A percentile compares a stretch with the other conserved stretches of the same genome.
These are phyloP conservation scores for Metridium senile DNA, from an alignment of 92 coral and sea anemone genomes.

Conservation along the genomic window DNA sequence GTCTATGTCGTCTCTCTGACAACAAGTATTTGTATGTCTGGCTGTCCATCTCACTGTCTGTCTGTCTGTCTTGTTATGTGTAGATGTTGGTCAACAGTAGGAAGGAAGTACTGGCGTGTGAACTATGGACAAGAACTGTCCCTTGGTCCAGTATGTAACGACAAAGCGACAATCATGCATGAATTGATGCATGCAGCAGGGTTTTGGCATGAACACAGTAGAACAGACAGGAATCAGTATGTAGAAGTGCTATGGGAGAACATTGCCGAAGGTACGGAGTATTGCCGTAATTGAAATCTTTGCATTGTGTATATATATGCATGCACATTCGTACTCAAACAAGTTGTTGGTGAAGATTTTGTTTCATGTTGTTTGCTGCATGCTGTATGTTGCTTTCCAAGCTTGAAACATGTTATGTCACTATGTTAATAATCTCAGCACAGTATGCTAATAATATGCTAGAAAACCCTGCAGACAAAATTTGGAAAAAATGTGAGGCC, in stretches of 20 bases:
- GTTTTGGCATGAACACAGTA: constrained; percentile 94
- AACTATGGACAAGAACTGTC: constrained; percentile 75
- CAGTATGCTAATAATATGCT: too few species aligned
- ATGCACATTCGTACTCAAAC: too few species aligned
- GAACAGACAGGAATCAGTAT: constrained; percentile 80
- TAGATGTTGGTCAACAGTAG: constrained; percentile 92
- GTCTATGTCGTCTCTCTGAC: not conserved
- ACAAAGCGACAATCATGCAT: constrained; percentile 75
- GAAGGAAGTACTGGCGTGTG: constrained; percentile 69
- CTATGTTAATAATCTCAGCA: too few species aligned
- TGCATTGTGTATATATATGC: not conserved
- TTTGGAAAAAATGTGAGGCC: too few species aligned
- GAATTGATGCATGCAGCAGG: constrained; percentile 93
- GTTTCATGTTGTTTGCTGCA: too few species aligned
- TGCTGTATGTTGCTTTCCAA: too few species aligned
- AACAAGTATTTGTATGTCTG: too few species aligned
- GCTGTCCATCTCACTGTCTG: not conserved
- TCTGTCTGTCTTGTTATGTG: not conserved
- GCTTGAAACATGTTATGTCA: too few species aligned
- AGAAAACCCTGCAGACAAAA: too few species aligned
- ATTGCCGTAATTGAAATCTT: not conserved
- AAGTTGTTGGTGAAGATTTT: too few species aligned
- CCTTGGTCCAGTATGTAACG: constrained; percentile 76
- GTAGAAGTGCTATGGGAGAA: constrained; percentile 96
- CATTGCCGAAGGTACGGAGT: constrained; percentile 62